Percentiles rank a stretch among this genome's conserved stretches.
These are phyloP conservation scores for Porites rus DNA, from an alignment of 92 coral and sea anemone genomes.

Conservation along the genomic window DNA sequence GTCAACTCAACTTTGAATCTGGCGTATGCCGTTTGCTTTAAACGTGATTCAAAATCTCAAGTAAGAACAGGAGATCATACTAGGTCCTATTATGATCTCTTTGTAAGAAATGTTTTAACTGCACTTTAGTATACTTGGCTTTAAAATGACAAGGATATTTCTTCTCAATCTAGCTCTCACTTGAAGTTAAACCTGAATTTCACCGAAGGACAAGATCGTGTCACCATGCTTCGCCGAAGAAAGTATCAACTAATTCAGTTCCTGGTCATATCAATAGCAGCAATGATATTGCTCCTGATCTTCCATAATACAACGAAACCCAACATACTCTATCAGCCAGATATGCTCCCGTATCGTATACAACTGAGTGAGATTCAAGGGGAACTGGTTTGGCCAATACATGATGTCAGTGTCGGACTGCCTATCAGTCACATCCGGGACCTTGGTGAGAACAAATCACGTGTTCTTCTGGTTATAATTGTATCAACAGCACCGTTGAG, in stretches of 20 bases:
- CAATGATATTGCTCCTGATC: conserved; percentile 2
- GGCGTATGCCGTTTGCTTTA: no score
- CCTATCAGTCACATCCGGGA: conserved; percentile 35
- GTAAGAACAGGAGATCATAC: no score
- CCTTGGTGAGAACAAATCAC: conserved; percentile 19
- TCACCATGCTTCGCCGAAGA: not conserved
- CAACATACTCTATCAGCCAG: not conserved
- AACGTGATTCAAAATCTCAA: no score
- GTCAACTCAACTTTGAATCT: no score
- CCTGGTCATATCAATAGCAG: not conserved
- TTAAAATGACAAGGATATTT: not conserved
- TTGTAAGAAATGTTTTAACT: not conserved
- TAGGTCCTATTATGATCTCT: no score
- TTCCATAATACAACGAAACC: not conserved
- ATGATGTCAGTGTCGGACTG: conserved; percentile 10
- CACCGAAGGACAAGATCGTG: not conserved
- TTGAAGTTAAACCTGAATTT: not conserved
- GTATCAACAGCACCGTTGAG: conserved; percentile 65
- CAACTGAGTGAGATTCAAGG: conserved; percentile 21
- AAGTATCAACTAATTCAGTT: conserved; percentile 7
- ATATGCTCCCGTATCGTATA: conserved; percentile 19
- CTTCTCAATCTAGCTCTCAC: not conserved
- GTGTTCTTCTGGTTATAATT: conserved; percentile 53
- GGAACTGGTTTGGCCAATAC: conserved; percentile 20
- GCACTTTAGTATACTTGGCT: not conserved